Base-by-base conservation (phyloP, 2,888 invertebrate genomes). In the Cataglyphis cursor region DNA sequence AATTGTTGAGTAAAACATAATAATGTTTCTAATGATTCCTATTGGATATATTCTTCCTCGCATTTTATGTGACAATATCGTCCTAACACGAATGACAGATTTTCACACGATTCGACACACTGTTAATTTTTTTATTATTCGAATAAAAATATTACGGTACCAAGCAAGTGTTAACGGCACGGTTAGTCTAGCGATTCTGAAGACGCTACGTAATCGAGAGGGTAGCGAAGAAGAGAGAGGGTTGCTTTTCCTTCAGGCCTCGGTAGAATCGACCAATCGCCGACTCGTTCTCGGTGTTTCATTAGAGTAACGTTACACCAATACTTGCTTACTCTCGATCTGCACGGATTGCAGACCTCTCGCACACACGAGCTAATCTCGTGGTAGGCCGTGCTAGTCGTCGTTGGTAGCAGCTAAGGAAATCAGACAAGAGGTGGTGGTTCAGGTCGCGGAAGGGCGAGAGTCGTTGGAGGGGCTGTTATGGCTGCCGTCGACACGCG, bases 401-500 rank as follows among this genome's bases (percentile, higher is more conserved):
- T 81, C 78, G 83, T 41, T 59, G 76, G 61, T 41, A 64, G 85
- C 74, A 73, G 70, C 64, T 87, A 73, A 70, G 78, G 59, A 80
- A 80, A 80, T 80, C 59, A 73, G 35, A 80, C 64, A 81, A 81
- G 85, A 65, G 84, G 85, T 80, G 76, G 76, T 83, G 54, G 84
- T 80, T 76, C 28, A 41, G 75, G 68, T 81, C 76, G 88, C 86
- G 88, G 89, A 86, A 66, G 73, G 88, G 85, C 73, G 81, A 87
- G 81, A 84, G 84, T 70, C 74, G 83, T 81, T 82, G 88, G 88
- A 82, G 80, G 87, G 66, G 73, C 80, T 78, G 87, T 78, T 82
- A 84, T 82, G 87, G 84, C 90, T 86, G 83, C 90, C 93, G 93
- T 90, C 93, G 94, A 93, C 94, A 94, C 94, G 94, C 94, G 94